These are phyloP conservation scores for Rhamphomyia laevipes DNA, from an alignment of 2,888 invertebrate species.

Conservation along the genomic window DNA sequence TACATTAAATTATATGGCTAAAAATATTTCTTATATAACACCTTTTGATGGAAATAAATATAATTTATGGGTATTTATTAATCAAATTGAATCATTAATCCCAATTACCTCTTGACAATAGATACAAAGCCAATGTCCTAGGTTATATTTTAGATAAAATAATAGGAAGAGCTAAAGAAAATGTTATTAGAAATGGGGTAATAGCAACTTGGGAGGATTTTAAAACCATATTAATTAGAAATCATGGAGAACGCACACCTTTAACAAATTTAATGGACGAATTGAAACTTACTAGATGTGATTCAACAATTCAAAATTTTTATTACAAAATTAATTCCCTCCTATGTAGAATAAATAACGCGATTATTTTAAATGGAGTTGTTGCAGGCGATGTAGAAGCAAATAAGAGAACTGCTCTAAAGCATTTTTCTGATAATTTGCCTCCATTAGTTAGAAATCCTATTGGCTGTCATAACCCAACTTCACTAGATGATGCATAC, in stretches of 20 bases:
- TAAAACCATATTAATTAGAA: slow-evolving; percentile 3
- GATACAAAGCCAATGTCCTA: background rate
- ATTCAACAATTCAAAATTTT: slow-evolving; percentile 7
- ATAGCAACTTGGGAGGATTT: slow-evolving; percentile 5
- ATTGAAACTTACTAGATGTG: slow-evolving; percentile 2
- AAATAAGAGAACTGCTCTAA: slow-evolving; percentile 7
- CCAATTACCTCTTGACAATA: slow-evolving; percentile 1
- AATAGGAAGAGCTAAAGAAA: slow-evolving; percentile 4
- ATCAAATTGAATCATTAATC: slow-evolving; percentile 4
- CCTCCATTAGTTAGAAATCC: slow-evolving; percentile 6
- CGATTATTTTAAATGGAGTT: background rate
- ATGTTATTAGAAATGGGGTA: slow-evolving; percentile 4
- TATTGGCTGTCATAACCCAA: slow-evolving; percentile 2
- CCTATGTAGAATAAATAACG: slow-evolving; percentile 2
- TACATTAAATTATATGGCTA: background rate
- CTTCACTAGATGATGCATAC: slow-evolving; percentile 3
- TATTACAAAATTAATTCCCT: slow-evolving; percentile 4
- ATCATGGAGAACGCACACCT: slow-evolving; percentile 6
- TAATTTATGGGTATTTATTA: slow-evolving; percentile 4
- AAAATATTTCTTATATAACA: background rate
- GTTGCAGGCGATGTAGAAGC: background rate
- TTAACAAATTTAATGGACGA: slow-evolving; percentile 1
- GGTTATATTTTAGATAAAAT: slow-evolving; percentile 8
- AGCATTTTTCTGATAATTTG: slow-evolving; percentile 7
- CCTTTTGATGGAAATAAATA: slow-evolving; percentile 4